Evolutionary conservation across 2,113 vertebrate genomes (phyloP).

Genomic region (rat (Rattus norvegicus)): DNA sequence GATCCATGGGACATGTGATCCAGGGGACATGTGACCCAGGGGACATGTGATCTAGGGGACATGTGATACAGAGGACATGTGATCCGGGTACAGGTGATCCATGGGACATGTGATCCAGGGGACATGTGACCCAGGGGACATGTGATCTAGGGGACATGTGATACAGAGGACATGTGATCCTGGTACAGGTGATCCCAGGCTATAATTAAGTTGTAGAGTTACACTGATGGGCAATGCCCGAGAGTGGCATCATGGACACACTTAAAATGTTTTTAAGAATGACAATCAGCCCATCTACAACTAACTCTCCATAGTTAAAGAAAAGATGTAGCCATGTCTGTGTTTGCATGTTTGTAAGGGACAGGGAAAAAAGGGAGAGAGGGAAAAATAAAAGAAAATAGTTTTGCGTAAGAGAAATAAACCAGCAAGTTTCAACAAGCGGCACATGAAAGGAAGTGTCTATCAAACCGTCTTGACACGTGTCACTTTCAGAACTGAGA

Average conservation of each 20-base stretch:
- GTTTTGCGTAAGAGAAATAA: neutral
- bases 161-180: too few relatives aligned
- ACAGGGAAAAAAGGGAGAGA: neutral
- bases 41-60: too few relatives aligned
- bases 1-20: neutral
- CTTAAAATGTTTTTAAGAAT: neutral
- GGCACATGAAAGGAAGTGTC: neutral
- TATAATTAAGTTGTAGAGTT: neutral
- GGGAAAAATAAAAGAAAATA: neutral
- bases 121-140: too few relatives aligned
- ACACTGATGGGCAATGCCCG: neutral
- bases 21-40: too few relatives aligned
- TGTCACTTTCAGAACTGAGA: constrained; percentile 3
- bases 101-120: too few relatives aligned
- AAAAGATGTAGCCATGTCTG: neutral
- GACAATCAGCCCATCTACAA: neutral
- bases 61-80: too few relatives aligned
- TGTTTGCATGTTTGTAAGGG: neutral
- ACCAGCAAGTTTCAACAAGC: neutral
- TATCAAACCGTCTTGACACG: neutral
- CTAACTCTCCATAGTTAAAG: neutral
- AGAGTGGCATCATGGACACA: neutral
- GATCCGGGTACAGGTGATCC: too few relatives aligned
- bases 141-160: too few relatives aligned
- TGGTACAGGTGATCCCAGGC: neutral